Evolutionary conservation across 2,888 invertebrate species (phyloP), one percentile per base, ranked within the genome.

Genomic region (Amaurobius ferox): DNA sequence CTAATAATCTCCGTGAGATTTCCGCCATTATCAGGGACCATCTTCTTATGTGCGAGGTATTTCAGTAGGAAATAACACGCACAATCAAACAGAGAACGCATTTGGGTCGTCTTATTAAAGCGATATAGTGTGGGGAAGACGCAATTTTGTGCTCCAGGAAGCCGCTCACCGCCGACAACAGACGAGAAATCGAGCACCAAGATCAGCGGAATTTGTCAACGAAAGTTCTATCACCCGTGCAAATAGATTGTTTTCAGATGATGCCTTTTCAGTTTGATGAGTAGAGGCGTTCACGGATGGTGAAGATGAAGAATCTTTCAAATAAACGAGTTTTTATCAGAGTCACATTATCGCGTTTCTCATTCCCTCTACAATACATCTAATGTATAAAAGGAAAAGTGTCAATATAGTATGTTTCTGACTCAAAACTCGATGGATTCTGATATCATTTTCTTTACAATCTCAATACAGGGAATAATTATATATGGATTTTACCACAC

Each of bases 1-100:
- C n/a, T 44, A 44, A 44, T 44, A 44, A 44, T 44, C 44, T 44
- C 44, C 44, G 44, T 44, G 44, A 44, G 44, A 44, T 6, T 44
- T 44, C 44, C 9, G 44, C 44, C 44, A 11, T 13, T 44, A 35
- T 44, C 16, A 16, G n/a, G 9, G 16, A 2, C 44, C 44, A 44
- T 44, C 44, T 44, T 5, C 35, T 44, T 44, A 11, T 44, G n/a
- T 11, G 16, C 44, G 16, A 11, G 9, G 16, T 44, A 5, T 44
- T 44, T 16, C n/a, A 16, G 2, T n/a, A 2, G 16, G 44, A 44
- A 44, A 44, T 44, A 44, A 44, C 44, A 44, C 16, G 44, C 44
- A 44, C n/a, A 44, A 44, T 44, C 44, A 44, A 11, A 44, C 44
- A 44, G n/a, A 2, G 16, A 44, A 44, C 44, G 16, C 44, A 44